Percentiles rank a stretch among this genome's conserved stretches.
Conservation (phyloP, 2,113 vertebrate species). For the Apistogramma diplotaenia region DNA sequence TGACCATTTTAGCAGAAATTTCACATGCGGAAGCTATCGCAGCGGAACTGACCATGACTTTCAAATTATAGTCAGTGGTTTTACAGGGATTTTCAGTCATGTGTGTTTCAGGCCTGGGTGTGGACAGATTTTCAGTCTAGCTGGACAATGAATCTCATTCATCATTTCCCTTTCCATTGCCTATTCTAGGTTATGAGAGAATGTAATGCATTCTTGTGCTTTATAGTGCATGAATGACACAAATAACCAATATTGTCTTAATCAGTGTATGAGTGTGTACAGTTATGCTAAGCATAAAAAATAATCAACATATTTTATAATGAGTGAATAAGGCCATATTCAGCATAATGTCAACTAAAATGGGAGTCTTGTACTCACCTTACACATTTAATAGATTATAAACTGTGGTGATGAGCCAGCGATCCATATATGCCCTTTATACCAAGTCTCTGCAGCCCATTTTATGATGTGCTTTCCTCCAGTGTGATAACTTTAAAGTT, state of each 20-base stretch:
- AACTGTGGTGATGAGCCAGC: accelerated
- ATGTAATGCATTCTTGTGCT: neutral
- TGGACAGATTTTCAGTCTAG: neutral
- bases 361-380: neutral
- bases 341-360: neutral
- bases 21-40: neutral
- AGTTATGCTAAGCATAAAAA: neutral
- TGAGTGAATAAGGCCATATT: neutral
- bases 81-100: constrained; percentile 1
- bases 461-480: neutral
- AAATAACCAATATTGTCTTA: neutral
- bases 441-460: neutral
- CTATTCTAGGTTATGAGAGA: neutral
- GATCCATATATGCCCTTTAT: accelerated
- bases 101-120: neutral
- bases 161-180: neutral
- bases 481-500: too few relatives aligned
- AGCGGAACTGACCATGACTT: neutral
- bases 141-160: neutral
- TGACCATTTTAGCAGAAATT: neutral
- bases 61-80: neutral
- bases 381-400: neutral
- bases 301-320: neutral
- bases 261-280: neutral
- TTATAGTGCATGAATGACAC: neutral